phyloP scores from a whole-genome alignment of 2,113 vertebrate genomes.

The Elanoides forficatus region DNA sequence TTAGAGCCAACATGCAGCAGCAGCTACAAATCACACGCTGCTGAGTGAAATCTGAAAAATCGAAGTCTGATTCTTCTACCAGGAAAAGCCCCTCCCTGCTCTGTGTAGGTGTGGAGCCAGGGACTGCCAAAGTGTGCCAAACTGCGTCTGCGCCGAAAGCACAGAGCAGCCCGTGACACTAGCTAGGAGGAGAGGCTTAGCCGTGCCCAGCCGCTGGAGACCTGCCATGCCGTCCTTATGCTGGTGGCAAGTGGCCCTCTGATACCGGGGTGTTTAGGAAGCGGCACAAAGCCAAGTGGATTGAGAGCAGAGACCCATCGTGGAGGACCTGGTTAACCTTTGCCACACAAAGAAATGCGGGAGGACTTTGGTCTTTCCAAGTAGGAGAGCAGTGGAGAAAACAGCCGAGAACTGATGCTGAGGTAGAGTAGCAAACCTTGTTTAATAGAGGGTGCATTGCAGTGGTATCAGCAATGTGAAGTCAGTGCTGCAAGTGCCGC shows the following conservation, averaged over 20 bases:
- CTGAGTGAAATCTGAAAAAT: background rate
- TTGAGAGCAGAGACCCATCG: background rate
- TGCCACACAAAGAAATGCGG: background rate
- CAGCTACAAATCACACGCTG: background rate
- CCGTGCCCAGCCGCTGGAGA: background rate
- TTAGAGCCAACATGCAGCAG: background rate
- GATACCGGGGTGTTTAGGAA: background rate
- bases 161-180: background rate
- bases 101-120: background rate
- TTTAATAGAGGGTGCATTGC: constrained; percentile 54
- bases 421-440: constrained; percentile 1
- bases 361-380: background rate
- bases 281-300: background rate
- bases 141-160: background rate
- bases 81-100: background rate
- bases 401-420: background rate
- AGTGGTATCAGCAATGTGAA: constrained; percentile 53
- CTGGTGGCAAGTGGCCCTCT: background rate
- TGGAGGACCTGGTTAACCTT: background rate
- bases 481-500: constrained; percentile 6
- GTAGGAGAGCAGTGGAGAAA: background rate
- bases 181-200: background rate
- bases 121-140: background rate
- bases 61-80: background rate
- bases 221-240: accelerated